A percentile compares a stretch with the other conserved stretches of the same genome.
Evolutionary conservation across 92 coral and sea anemone species (phyloP).

Genomic region (Phenganax subtilis): DNA sequence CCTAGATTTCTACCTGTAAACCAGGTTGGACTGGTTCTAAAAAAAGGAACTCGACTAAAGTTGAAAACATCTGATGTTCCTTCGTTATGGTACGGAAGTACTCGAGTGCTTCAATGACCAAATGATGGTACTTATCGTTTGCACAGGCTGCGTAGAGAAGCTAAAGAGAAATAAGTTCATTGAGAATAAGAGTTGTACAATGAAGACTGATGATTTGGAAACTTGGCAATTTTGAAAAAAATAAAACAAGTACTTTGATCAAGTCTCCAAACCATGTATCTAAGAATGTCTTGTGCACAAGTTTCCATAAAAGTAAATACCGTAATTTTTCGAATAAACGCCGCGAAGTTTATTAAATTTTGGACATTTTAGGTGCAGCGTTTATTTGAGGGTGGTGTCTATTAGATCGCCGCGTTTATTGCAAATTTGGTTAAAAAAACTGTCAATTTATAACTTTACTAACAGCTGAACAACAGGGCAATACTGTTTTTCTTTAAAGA

Average conservation of each 20-base stretch:
- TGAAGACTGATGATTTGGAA: too few relatives aligned
- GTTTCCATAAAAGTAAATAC: neutral
- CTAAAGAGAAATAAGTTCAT: slow-evolving; percentile 29
- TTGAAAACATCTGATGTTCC: slow-evolving; percentile 74
- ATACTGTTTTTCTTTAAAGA: too few relatives aligned
- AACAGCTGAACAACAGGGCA: too few relatives aligned
- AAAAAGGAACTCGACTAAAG: slow-evolving; percentile 65
- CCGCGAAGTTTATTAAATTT: too few relatives aligned
- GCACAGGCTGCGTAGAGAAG: slow-evolving; percentile 78
- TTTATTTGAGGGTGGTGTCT: too few relatives aligned
- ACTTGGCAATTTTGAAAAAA: too few relatives aligned
- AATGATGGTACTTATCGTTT: slow-evolving; percentile 69
- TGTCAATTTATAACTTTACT: too few relatives aligned
- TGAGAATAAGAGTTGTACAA: neutral
- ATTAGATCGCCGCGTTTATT: too few relatives aligned
- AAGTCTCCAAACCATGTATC: neutral
- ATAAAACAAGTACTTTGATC: neutral
- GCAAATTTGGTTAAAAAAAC: too few relatives aligned
- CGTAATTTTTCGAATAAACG: too few relatives aligned
- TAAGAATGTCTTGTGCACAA: neutral
- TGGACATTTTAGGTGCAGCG: too few relatives aligned
- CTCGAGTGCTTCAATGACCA: slow-evolving; percentile 71
- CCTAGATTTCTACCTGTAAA: slow-evolving; percentile 8
- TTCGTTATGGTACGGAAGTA: slow-evolving; percentile 67
- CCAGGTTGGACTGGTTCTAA: slow-evolving; percentile 78